phyloP scores from a whole-genome alignment of 2,888 invertebrate species.

The Alitta virens region DNA sequence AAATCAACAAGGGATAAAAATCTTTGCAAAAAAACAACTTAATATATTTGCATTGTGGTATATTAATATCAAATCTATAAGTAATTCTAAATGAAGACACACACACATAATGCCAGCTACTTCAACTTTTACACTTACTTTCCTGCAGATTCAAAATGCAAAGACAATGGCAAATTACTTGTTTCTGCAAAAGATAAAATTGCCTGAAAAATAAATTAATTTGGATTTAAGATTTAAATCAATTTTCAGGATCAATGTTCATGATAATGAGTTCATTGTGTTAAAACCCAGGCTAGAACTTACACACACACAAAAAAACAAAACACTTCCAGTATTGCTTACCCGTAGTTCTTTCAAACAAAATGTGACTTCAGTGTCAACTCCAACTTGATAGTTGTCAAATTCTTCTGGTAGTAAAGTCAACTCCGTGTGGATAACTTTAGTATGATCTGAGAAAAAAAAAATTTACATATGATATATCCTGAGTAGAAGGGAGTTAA shows the following conservation, averaged over 20 bases:
- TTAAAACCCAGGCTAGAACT: too few relatives aligned
- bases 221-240: not conserved
- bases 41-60: not conserved
- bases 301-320: too few relatives aligned
- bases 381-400: constrained; percentile 66
- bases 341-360: constrained; percentile 79
- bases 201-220: constrained; percentile 56
- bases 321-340: too few relatives aligned
- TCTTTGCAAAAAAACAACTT: constrained; percentile 1
- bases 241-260: too few relatives aligned
- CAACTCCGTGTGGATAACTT: constrained; percentile 76
- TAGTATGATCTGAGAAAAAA: constrained; percentile 62
- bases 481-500: too few relatives aligned
- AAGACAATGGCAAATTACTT: constrained; percentile 67
- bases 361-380: constrained; percentile 76
- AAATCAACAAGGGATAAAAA: too few relatives aligned
- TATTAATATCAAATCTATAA: too few relatives aligned
- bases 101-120: not conserved
- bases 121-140: constrained; percentile 59
- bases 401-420: constrained; percentile 73
- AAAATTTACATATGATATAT: not conserved
- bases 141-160: constrained; percentile 77
- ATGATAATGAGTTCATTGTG: too few relatives aligned
- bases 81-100: not conserved
- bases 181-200: constrained; percentile 77